Conservation (phyloP, 2,797 vertebrate species). For the Luscinia megarhynchos region DNA sequence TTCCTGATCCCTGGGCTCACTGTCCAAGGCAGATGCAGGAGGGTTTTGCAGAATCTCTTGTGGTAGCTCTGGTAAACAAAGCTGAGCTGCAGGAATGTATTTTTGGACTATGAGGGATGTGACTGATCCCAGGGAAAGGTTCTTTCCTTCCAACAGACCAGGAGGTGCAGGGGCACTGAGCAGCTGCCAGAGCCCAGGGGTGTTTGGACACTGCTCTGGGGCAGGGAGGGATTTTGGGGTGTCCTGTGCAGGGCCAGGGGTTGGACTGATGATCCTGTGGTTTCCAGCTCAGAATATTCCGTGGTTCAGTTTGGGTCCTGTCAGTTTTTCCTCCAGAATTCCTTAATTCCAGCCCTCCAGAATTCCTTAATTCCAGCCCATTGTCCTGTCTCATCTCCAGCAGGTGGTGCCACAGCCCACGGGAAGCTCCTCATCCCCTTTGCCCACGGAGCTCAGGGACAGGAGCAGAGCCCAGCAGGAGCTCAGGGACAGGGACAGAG, state of each 20-base stretch:
- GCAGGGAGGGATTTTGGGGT: neutral
- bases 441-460: accelerated
- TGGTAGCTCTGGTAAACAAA: neutral
- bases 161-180: neutral
- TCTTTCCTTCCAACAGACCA: too few relatives aligned
- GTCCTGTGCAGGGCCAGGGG: neutral
- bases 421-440: neutral
- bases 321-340: neutral
- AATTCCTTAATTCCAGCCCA: neutral
- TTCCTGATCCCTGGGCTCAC: neutral
- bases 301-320: neutral
- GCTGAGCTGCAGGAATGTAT: neutral
- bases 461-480: neutral
- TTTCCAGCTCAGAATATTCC: neutral
- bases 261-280: neutral
- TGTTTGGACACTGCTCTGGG: neutral
- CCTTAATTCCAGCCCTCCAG: neutral
- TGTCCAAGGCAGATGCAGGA: neutral
- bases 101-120: neutral
- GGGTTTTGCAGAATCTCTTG: neutral
- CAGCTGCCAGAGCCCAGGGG: neutral
- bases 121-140: neutral
- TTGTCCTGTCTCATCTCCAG: neutral
- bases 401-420: constrained; percentile 44
- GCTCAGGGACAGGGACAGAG: too few relatives aligned